A percentile compares a stretch with the other conserved stretches of the same genome.
phyloP scores from a whole-genome alignment of 2,888 invertebrate genomes.

The Digitonthophagus gazella region DNA sequence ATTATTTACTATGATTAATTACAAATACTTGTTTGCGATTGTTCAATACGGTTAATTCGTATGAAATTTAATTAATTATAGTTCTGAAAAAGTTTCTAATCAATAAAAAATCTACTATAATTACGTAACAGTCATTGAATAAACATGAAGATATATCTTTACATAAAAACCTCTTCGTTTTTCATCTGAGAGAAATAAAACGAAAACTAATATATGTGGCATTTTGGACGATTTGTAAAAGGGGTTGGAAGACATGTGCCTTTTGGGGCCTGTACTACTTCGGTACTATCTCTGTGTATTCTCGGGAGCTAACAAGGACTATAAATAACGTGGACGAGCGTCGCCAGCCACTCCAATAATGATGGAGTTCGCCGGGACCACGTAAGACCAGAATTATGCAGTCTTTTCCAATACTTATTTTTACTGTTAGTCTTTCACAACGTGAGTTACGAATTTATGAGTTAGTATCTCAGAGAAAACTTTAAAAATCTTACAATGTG shows the following conservation, averaged over 20 bases:
- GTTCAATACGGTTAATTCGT: no score
- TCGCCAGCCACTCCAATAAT: background rate
- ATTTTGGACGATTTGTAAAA: background rate
- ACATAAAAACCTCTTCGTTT: no score
- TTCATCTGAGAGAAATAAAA: no score
- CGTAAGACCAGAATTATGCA: background rate
- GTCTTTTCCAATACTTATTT: background rate
- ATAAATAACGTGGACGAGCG: conserved; percentile 3
- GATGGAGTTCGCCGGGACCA: conserved; percentile 2
- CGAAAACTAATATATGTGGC: background rate
- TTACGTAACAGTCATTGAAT: no score
- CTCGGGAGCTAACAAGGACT: conserved; percentile 1
- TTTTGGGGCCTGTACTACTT: background rate
- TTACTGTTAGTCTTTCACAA: background rate
- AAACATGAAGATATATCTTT: no score
- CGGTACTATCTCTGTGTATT: background rate
- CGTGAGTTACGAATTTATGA: background rate
- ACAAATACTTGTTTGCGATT: no score
- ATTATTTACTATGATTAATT: no score
- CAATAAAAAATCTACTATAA: no score
- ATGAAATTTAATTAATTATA: no score
- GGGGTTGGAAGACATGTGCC: background rate
- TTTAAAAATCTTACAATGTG: no score
- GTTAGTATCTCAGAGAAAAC: background rate
- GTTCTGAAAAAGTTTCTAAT: no score